Percentiles rank a stretch among this genome's conserved stretches.
phyloP scores from a whole-genome alignment of 2,113 vertebrate species.

The Scatophagus argus region DNA sequence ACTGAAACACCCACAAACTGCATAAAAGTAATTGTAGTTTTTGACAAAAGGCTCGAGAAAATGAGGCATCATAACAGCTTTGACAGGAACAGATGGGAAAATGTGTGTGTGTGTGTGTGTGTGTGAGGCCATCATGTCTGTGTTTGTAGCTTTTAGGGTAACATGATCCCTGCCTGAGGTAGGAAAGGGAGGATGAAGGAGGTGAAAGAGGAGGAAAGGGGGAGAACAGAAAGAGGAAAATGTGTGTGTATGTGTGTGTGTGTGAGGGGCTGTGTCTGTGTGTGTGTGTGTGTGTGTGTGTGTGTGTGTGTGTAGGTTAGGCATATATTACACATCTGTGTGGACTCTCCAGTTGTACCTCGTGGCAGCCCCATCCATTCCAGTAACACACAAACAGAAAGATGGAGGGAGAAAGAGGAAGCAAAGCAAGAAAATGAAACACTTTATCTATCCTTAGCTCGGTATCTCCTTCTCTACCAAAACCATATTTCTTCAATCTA shows the following conservation, averaged over 20 bases:
- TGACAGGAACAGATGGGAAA: conserved; percentile 60
- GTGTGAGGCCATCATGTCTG: conserved; percentile 51
- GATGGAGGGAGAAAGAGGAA: conserved; percentile 16
- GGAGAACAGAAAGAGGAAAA: conserved; percentile 56
- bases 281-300: conserved; percentile 4
- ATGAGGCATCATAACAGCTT: conserved; percentile 53
- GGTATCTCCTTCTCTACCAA: background rate
- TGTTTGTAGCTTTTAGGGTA: conserved; percentile 77
- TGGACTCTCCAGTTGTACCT: conserved; percentile 53
- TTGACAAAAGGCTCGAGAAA: conserved; percentile 49
- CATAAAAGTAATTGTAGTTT: conserved; percentile 30
- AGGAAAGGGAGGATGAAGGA: conserved; percentile 57
- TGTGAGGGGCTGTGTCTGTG: background rate
- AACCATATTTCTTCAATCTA: background rate
- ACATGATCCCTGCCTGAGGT: conserved; percentile 64
- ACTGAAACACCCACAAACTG: conserved; percentile 2
- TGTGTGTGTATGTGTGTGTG: background rate
- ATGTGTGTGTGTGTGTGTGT: conserved; percentile 41
- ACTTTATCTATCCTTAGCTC: background rate
- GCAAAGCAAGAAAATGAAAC: conserved; percentile 7
- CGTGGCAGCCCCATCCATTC: conserved; percentile 17
- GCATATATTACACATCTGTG: conserved; percentile 57
- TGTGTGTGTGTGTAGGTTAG: background rate
- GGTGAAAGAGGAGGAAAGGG: conserved; percentile 58
- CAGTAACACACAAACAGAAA: conserved; percentile 20